phyloP scores from a whole-genome alignment of 2,797 vertebrate species.

The Lerista edwardsae region DNA sequence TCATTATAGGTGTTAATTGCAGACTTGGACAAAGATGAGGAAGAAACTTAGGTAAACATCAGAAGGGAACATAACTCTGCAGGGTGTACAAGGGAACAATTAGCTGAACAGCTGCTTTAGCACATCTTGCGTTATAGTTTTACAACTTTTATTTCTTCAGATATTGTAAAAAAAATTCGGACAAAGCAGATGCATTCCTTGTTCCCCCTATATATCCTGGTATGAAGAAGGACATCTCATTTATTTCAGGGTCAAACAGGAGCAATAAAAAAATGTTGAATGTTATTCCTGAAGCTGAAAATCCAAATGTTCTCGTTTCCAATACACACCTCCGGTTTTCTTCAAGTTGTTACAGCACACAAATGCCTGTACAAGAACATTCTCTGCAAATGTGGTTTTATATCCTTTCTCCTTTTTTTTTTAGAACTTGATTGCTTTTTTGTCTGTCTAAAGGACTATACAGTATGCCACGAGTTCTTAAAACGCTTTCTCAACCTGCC shows the following conservation, averaged over 20 bases:
- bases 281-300: not conserved
- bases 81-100: constrained; percentile 52
- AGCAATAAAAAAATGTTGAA: not conserved
- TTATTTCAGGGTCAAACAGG: not conserved
- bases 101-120: constrained; percentile 48
- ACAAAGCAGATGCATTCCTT: not conserved
- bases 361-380: not conserved
- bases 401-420: too few species aligned
- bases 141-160: not conserved
- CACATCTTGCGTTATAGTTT: constrained; percentile 38
- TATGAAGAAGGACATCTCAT: not conserved
- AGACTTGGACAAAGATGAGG: constrained; percentile 52
- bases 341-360: not conserved
- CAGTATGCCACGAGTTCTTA: too few species aligned
- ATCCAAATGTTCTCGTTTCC: not conserved
- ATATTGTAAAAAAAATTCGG: not conserved
- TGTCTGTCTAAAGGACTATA: too few species aligned
- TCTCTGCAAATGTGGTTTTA: too few species aligned
- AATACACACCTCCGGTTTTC: not conserved
- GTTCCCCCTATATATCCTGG: too few species aligned
- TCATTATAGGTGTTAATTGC: constrained; percentile 73
- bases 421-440: too few species aligned
- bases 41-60: constrained; percentile 66
- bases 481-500: too few species aligned
- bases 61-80: constrained; percentile 46